Base-by-base conservation (phyloP, 2,797 vertebrate genomes). In the Tenualosa thibaudeaui region DNA sequence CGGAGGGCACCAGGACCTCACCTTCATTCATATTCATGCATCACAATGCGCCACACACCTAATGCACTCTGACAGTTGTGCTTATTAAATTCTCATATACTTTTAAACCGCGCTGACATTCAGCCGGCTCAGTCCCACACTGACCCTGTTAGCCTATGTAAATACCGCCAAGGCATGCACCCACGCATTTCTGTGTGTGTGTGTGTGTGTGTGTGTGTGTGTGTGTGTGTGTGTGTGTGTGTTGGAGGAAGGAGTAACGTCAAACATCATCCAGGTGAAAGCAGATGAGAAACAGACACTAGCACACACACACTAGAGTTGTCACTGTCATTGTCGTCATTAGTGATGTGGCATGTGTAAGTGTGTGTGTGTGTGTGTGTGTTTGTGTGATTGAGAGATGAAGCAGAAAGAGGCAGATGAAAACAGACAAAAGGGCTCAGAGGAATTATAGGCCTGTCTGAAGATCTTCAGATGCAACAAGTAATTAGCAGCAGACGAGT, bases 101-200 rank as follows among this genome's bases (percentile, higher is more conserved):
- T 92, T 90, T 92, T 93, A 91, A 94, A 89, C 90, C 88, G 81
- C 81, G 82, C 49, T 94, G 94, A 94, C 94, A 95, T 94, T 94
- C 93, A 92, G 87, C 89, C 86, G 91, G 90, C 90, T 89, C 92
- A 95, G 93, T 93, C 92, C 92, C 86, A 89, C 91, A 90, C 93
- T 92, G 92, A 92, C 92, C 93, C 93, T 93, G 93, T 94, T 93
- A 93, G 91, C 91, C 90, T 86, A 91, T 92, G 93, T 93, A 93
- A 94, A 94, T 94, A 94, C 94, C 90, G 88, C n/a, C 81, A 86
- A 88, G 86, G 71, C 71, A 78, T 46, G 71, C 71, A 78, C 71
- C 40, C 37, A 46, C 71, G 17, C 65, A 17, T 12, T 8, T 12
- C 31, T 4, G 24, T 9, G 24, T 37, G 62, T 65, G 37, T 40